Conservation (phyloP, 1,140 invertebrate species). For the Philopotamus ludificatus region DNA sequence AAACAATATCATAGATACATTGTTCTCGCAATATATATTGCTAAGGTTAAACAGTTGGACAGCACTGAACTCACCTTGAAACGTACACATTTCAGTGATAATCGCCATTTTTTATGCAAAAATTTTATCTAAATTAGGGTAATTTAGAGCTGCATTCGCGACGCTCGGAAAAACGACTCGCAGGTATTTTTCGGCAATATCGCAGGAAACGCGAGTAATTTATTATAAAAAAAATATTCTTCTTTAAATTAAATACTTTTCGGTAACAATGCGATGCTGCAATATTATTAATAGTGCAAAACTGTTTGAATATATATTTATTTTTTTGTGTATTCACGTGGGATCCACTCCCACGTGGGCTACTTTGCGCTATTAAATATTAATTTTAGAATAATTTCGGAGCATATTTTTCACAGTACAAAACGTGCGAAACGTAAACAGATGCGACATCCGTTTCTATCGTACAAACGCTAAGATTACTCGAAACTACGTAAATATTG, state of each 20-base stretch:
- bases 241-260: no score
- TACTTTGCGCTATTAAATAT: neutral
- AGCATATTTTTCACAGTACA: neutral
- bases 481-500: neutral
- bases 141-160: slow-evolving; percentile 7
- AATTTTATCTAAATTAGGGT: neutral
- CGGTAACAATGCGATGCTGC: neutral
- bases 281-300: neutral
- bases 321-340: neutral
- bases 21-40: neutral
- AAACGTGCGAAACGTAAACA: neutral
- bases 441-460: neutral
- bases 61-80: slow-evolving; percentile 11
- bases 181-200: neutral
- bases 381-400: neutral
- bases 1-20: neutral
- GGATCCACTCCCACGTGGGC: neutral
- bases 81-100: neutral
- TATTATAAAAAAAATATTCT: no score
- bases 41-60: no score
- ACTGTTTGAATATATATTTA: no score
- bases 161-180: neutral
- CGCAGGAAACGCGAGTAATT: neutral
- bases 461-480: neutral
- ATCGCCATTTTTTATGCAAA: neutral